Conservation (phyloP, 1,140 invertebrate genomes). For the Meteorus sp. region DNA sequence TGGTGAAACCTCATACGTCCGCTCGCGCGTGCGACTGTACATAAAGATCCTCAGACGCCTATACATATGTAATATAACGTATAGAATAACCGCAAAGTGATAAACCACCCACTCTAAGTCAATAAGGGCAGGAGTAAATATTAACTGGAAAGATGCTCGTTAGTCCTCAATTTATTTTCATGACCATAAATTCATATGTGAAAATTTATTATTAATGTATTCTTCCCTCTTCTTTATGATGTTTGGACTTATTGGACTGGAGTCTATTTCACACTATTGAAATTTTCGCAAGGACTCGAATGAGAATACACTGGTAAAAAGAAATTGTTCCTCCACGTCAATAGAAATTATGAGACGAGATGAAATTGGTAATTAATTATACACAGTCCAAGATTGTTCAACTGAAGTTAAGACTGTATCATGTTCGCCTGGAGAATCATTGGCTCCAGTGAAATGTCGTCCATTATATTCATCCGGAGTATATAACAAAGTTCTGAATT, state of each 20-base stretch:
- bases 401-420: too few species aligned
- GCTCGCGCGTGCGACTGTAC: constrained; percentile 16
- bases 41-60: too few species aligned
- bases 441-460: constrained; percentile 36
- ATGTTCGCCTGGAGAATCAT: too few species aligned
- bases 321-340: background rate
- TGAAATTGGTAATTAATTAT: background rate
- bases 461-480: constrained; percentile 39
- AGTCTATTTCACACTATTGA: too few species aligned
- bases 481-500: constrained; percentile 32
- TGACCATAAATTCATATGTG: too few species aligned
- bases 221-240: background rate
- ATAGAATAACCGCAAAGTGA: constrained; percentile 40
- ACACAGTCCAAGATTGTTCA: too few species aligned
- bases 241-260: too few species aligned
- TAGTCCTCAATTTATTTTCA: too few species aligned
- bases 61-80: too few species aligned
- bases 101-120: constrained; percentile 22
- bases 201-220: constrained; percentile 6
- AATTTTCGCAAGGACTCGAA: too few species aligned
- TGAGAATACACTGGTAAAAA: background rate
- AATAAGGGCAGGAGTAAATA: background rate
- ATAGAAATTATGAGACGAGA: background rate
- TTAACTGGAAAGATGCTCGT: background rate
- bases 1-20: constrained; percentile 18